Evolutionary conservation across 2,888 invertebrate genomes (phyloP), one percentile per base, ranked within the genome.

Genomic region (Noctua fimbriata): DNA sequence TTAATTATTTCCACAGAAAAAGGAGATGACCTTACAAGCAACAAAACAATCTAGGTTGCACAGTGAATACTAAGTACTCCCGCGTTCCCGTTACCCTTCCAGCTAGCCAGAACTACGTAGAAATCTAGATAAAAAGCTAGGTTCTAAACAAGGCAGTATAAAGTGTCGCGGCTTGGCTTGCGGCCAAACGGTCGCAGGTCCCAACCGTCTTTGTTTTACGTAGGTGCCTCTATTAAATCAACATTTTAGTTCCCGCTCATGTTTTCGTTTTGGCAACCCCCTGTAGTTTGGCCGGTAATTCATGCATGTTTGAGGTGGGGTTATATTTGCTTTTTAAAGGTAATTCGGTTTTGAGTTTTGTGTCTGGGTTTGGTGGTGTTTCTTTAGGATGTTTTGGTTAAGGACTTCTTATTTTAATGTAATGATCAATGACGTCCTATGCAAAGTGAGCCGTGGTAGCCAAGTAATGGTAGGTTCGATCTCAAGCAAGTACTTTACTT

Each of bases 161-260:
- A 83, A 84, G 79, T 82, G 85, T 78, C 71, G 76, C 14, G 69
- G 73, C 82, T 79, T 88, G 88, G 86, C 82, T 81, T 74, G 82
- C 82, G 28, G 72, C 75, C 82, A 72, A 85, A 52, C 71, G 77
- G 79, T 55, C 76, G 71, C 78, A 70, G 78, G 73, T 78, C 78
- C 81, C 63, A 58, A 58, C 73, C 71, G 66, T 81, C 88, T 87
- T 88, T 87, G 81, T 85, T 78, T 66, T 52, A 67, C 67, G 67
- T 12, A 47, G n/a, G n/a, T 60, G 78, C 49, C 70, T 83, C 75
- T 81, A 85, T 88, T 88, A 88, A 88, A 87, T 88, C 85, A 87
- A 83, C 83, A 88, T 87, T 86, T 83, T 82, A 69, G 78, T 73
- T 72, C 74, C 44, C 69, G 63, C 76, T 49, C 28, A 32, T 77